phyloP scores from a whole-genome alignment of 2,113 vertebrate species.

The Daubentonia madagascariensis region DNA sequence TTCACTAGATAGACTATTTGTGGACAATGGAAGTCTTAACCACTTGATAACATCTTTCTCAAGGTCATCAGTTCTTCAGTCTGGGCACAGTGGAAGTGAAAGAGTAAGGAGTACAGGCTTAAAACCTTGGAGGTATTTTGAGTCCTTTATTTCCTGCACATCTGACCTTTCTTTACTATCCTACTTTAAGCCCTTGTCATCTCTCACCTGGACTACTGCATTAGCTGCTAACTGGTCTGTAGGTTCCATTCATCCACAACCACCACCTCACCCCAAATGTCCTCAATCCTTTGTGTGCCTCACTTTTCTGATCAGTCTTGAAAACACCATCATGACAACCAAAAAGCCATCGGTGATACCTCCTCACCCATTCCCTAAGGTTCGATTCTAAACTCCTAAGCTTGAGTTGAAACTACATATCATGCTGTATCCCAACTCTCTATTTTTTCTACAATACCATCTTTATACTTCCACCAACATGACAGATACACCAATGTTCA shows the following conservation, averaged over 20 bases:
- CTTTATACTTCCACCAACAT: neutral
- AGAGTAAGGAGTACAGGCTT: neutral
- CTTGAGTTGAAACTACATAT: neutral
- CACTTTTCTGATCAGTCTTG: neutral
- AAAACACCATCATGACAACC: neutral
- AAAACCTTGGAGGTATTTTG: neutral
- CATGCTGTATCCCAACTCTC: neutral
- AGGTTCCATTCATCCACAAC: neutral
- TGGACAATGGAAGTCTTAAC: no score
- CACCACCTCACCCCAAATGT: no score
- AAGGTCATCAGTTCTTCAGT: neutral
- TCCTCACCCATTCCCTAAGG: neutral
- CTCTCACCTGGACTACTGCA: neutral
- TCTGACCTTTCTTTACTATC: neutral
- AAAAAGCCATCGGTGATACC: neutral
- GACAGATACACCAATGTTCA: neutral
- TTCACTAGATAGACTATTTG: neutral
- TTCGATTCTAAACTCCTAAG: neutral
- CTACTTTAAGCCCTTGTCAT: neutral
- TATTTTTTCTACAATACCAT: neutral
- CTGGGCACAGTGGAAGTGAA: neutral
- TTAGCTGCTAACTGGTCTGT: neutral
- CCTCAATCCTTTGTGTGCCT: neutral
- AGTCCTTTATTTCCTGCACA: neutral
- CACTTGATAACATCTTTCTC: neutral